phyloP scores from a whole-genome alignment of 2,888 invertebrate species.

The Spodoptera picta region DNA sequence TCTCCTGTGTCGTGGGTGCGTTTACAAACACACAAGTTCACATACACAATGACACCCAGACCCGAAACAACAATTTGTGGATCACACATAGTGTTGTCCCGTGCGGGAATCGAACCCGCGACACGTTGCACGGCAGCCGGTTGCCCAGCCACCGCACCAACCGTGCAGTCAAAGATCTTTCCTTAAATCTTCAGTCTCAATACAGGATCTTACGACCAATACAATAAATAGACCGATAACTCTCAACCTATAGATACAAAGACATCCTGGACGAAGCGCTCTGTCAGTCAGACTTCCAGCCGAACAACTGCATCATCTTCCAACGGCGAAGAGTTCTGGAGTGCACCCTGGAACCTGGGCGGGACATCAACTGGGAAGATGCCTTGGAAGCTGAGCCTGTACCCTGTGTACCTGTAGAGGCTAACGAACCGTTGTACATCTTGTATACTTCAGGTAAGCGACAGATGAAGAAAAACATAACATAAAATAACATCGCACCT shows the following conservation, averaged over 20 bases:
- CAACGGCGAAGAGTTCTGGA: constrained; percentile 92
- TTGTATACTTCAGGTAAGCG: constrained; percentile 95
- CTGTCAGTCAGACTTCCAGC: constrained; percentile 91
- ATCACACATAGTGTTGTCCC: no score
- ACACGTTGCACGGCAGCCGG: no score
- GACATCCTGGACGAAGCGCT: constrained; percentile 95
- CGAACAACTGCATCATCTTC: constrained; percentile 94
- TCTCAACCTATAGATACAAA: constrained; percentile 89
- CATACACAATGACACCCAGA: no score
- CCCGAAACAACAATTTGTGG: no score
- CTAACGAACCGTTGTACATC: constrained; percentile 96
- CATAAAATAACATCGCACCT: no score
- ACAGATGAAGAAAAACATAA: not conserved
- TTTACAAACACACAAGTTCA: no score
- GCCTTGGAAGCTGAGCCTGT: constrained; percentile 91
- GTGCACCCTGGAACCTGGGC: constrained; percentile 89
- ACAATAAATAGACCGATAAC: not conserved
- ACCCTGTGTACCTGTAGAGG: constrained; percentile 95
- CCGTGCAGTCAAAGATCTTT: no score
- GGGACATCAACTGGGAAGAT: constrained; percentile 94
- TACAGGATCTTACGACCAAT: no score
- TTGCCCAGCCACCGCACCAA: no score
- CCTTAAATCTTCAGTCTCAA: no score
- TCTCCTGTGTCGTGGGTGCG: no score
- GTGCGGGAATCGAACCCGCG: no score